These are phyloP conservation scores for Cottoperca gobio DNA, from an alignment of 2,797 vertebrate genomes.

Conservation along the genomic window DNA sequence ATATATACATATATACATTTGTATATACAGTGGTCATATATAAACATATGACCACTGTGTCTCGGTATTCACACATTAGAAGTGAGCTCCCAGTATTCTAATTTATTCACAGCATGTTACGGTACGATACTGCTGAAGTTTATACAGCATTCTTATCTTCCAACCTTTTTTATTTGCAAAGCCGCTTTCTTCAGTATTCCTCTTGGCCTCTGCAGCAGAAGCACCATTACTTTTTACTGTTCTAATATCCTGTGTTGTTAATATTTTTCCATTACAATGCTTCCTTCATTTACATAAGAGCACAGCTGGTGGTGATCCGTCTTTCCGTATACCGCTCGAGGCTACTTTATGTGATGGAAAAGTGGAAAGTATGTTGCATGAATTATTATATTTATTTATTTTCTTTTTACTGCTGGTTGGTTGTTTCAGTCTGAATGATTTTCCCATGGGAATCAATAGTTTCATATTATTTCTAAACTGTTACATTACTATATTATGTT, in stretches of 20 bases:
- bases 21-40: too few species aligned
- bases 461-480: too few species aligned
- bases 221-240: background rate
- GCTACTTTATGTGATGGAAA: background rate
- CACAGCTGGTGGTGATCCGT: background rate
- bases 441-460: too few species aligned
- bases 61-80: background rate
- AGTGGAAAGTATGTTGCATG: background rate
- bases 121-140: background rate
- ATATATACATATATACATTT: too few species aligned
- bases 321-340: background rate
- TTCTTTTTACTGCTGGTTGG: background rate
- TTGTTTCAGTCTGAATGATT: background rate
- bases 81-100: slow-evolving; percentile 7
- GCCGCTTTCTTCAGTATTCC: slow-evolving; percentile 20
- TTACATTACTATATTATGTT: too few species aligned
- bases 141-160: background rate
- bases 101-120: slow-evolving; percentile 29
- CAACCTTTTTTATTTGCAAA: background rate
- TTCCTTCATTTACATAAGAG: slow-evolving; percentile 2
- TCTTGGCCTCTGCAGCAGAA: slow-evolving; percentile 5
- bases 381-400: background rate
- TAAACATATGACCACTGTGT: background rate
- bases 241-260: background rate
- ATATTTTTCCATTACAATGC: background rate